Conservation (phyloP, 2,888 invertebrate species). For the Hirtodrosophila trivittata region DNA sequence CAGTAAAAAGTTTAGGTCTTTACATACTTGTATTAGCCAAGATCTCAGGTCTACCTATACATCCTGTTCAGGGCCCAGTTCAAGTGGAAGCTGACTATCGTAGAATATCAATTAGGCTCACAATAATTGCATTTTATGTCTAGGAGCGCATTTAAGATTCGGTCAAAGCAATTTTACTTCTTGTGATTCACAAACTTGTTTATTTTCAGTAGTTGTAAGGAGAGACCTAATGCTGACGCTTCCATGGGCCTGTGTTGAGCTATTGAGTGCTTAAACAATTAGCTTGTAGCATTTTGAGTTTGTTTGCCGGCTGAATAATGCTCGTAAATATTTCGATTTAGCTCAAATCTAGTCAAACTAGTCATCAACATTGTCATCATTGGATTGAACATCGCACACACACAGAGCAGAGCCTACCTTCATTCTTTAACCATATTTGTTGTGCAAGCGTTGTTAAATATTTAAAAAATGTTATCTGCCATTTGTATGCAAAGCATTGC, state of each 20-base stretch:
- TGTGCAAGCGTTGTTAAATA: conserved; percentile 55
- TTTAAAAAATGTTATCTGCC: conserved; percentile 43
- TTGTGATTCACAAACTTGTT: conserved; percentile 65
- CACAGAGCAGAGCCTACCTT: conserved; percentile 15
- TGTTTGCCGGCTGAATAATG: conserved; percentile 42
- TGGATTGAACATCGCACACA: conserved; percentile 28
- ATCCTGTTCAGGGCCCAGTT: no score
- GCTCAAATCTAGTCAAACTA: conserved; percentile 68
- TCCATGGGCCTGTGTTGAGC: conserved; percentile 17
- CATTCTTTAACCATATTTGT: conserved; percentile 36
- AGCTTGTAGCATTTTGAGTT: conserved; percentile 42
- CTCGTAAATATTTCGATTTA: conserved; percentile 23
- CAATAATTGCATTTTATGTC: not conserved
- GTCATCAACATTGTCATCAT: conserved; percentile 36
- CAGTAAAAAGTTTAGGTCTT: not conserved
- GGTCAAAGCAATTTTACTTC: not conserved
- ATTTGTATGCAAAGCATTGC: conserved; percentile 69
- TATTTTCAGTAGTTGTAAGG: conserved; percentile 26
- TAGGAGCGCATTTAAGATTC: not conserved
- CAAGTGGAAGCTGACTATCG: no score
- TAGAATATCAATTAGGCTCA: no score
- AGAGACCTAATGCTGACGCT: conserved; percentile 16
- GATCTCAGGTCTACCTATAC: no score
- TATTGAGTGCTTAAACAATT: conserved; percentile 52
- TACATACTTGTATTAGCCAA: no score